Conservation (phyloP, 2,797 vertebrate species). For the Furcifer pardalis region DNA sequence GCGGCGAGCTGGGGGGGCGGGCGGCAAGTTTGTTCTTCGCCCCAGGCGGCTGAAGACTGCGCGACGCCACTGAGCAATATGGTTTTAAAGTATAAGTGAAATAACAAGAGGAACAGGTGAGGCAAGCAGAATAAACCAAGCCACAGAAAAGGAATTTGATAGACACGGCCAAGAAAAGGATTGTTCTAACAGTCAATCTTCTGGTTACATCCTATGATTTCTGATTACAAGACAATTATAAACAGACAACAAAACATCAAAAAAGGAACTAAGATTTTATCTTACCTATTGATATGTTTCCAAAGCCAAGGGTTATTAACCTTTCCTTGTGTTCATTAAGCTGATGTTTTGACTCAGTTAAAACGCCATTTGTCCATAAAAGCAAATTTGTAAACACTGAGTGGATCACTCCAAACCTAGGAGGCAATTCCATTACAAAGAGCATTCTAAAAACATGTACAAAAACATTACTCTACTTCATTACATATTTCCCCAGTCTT, state of each 20-base stretch:
- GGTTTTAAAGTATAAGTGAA: background rate
- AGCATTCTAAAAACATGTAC: background rate
- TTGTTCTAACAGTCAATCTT: background rate
- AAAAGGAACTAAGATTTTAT: background rate
- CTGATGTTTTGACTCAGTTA: conserved; percentile 94
- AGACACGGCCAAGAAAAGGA: background rate
- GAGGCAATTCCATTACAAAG: conserved; percentile 12
- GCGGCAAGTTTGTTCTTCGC: no score
- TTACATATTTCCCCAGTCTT: background rate
- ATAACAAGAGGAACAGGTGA: background rate
- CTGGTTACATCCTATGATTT: background rate
- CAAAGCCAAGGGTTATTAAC: conserved; percentile 82
- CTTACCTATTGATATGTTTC: conserved; percentile 90
- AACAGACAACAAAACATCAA: background rate
- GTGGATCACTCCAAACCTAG: conserved; percentile 96
- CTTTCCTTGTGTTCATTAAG: conserved; percentile 89
- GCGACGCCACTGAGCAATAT: no score
- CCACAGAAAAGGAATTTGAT: background rate
- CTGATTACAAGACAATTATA: background rate
- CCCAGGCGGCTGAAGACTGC: no score
- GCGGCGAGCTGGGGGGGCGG: no score
- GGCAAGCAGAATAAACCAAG: no score
- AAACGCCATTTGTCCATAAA: conserved; percentile 92
- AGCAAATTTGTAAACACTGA: conserved; percentile 97
- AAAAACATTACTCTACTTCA: background rate